Conservation (phyloP, 2,888 invertebrate genomes). For the Ophioninae sp. region DNA sequence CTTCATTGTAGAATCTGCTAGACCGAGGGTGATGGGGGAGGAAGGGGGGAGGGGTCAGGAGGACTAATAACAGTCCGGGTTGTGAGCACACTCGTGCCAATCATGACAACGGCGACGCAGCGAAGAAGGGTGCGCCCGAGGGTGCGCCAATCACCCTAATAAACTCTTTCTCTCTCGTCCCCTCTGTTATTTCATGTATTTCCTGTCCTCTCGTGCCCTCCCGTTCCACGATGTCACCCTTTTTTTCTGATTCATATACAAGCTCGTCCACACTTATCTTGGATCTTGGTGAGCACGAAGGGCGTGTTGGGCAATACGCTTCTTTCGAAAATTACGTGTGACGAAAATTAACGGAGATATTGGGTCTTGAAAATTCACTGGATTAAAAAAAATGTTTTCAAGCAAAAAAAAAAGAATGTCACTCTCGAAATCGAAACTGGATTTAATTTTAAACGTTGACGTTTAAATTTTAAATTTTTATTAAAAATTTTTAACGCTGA, state of each 20-base stretch:
- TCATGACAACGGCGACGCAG: slow-evolving; percentile 65
- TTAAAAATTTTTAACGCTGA: no score
- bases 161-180: slow-evolving; percentile 55
- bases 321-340: neutral
- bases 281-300: slow-evolving; percentile 13
- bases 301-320: neutral
- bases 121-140: slow-evolving; percentile 73
- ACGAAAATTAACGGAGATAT: neutral
- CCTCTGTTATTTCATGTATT: slow-evolving; percentile 11
- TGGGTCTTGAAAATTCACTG: neutral
- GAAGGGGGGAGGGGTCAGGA: neutral
- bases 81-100: slow-evolving; percentile 59
- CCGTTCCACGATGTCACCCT: neutral
- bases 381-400: neutral
- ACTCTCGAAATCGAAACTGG: neutral
- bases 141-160: slow-evolving; percentile 75
- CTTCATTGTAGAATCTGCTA: slow-evolving; percentile 43
- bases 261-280: neutral
- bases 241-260: neutral
- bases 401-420: neutral
- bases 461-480: no score
- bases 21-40: slow-evolving; percentile 33
- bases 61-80: slow-evolving; percentile 58
- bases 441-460: neutral
- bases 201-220: slow-evolving; percentile 4